Evolutionary conservation across 2,113 vertebrate genomes (phyloP), one percentile per base, ranked within the genome.

Genomic region (Notothenia rossii): DNA sequence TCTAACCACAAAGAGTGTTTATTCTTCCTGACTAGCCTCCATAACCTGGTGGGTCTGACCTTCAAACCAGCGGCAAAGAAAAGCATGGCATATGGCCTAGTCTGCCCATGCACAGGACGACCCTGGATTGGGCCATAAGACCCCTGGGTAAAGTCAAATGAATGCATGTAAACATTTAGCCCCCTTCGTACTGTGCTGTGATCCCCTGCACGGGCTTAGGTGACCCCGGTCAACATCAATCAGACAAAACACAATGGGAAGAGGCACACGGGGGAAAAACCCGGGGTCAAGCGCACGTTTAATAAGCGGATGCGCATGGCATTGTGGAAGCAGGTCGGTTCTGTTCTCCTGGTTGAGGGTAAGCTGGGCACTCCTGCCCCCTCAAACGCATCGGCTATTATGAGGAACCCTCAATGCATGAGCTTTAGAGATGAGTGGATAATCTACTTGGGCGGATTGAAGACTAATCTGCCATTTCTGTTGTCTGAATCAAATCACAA

Each of bases 161-260:
- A 92, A 94, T 93, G 90, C 88, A 90, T 94, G 91, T 94, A 91
- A 94, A 94, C 90, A 87, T 93, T 94, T 94, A 93, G 92, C 85
- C 70, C 79, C 80, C 76, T 83, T 86, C 56, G 53, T 88, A 89
- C 89, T 80, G 60, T 79, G 43, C 91, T 68, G 48, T 88, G 88
- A 89, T 90, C 89, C 86, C 81, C 68, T 80, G 68, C 88, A 87
- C 67, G 53, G 72, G 91, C 86, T 95, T 76, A 94, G 91, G 86
- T 89, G 92, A 94, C 93, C 93, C 90, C 80, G 92, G 91, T 92
- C 91, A 92, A 91, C 92, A 94, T 94, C 93, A 94, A 90, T 94
- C 93, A 91, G 88, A 86, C 1, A 11, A 22, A 66, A 76, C 76
- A 94, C 92, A 95, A 94, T 94, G 72, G 88, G 83, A 92, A 83